Evolutionary conservation across 2,113 vertebrate species (phyloP).

Genomic region (Drymodes brunneopygia): DNA sequence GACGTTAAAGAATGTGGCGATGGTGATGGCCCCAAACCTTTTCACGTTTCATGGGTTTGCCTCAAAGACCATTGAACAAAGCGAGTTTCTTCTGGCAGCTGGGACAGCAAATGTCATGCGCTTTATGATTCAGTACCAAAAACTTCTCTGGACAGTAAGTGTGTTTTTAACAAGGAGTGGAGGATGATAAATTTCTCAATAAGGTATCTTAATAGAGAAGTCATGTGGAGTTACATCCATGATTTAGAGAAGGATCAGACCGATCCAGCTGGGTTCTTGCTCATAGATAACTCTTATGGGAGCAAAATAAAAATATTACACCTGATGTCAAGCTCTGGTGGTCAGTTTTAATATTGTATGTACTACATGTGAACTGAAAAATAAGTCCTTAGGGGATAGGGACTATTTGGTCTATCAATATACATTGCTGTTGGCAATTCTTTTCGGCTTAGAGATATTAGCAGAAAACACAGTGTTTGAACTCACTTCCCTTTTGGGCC

Average conservation of each 20-base stretch:
- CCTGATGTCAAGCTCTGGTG: not conserved
- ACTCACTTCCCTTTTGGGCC: not conserved
- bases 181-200: not conserved
- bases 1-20: slow-evolving; percentile 91
- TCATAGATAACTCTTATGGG: not conserved
- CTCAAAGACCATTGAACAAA: slow-evolving; percentile 82
- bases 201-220: not conserved
- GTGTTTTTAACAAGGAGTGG: not conserved
- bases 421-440: not conserved
- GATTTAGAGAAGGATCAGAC: not conserved
- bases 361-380: not conserved
- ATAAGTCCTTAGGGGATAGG: not conserved
- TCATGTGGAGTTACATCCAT: not conserved
- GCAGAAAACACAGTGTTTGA: not conserved
- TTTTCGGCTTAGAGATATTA: not conserved
- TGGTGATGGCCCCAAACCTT: slow-evolving; percentile 98
- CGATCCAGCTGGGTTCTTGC: not conserved
- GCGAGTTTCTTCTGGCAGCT: slow-evolving; percentile 87
- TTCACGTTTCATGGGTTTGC: slow-evolving; percentile 87
- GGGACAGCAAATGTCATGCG: slow-evolving; percentile 87
- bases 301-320: not conserved
- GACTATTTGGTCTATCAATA: not conserved
- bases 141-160: slow-evolving; percentile 92
- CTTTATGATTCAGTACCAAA: slow-evolving; percentile 89
- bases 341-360: not conserved